Percentiles rank a stretch among this genome's conserved stretches.
Evolutionary conservation across 2,888 invertebrate species (phyloP).

Genomic region (Liodrosophila aerea): DNA sequence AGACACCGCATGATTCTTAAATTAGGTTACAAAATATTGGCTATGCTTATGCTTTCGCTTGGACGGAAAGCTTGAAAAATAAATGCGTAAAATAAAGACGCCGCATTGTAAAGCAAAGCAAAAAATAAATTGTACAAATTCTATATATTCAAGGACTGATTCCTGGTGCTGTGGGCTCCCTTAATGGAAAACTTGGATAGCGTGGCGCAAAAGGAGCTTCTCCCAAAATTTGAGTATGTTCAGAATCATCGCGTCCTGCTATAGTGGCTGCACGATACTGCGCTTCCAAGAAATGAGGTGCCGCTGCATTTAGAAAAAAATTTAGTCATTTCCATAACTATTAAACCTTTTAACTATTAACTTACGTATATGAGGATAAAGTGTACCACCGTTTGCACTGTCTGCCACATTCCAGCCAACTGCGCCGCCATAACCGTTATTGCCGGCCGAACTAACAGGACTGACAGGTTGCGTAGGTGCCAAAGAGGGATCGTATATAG

Average conservation of each 20-base stretch:
- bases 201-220: conserved; percentile 84
- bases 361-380: conserved; percentile 84
- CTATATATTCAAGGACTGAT: conserved; percentile 58
- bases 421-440: conserved; percentile 79
- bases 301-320: conserved; percentile 83
- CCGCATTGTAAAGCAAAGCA: too few species aligned
- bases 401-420: conserved; percentile 82
- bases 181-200: conserved; percentile 85
- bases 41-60: neutral
- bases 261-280: conserved; percentile 85
- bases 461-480: conserved; percentile 82
- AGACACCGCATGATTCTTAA: too few species aligned
- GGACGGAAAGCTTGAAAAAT: too few species aligned
- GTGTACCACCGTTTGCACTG: conserved; percentile 76
- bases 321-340: neutral
- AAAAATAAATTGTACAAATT: neutral
- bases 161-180: conserved; percentile 84
- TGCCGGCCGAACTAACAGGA: conserved; percentile 81
- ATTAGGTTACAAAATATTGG: neutral
- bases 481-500: conserved; percentile 78
- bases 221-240: conserved; percentile 84
- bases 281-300: conserved; percentile 87
- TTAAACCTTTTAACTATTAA: conserved; percentile 21
- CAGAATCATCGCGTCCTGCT: conserved; percentile 86
- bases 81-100: too few species aligned